phyloP scores from a whole-genome alignment of 2,797 vertebrate species.

The Tenualosa thibaudeaui region DNA sequence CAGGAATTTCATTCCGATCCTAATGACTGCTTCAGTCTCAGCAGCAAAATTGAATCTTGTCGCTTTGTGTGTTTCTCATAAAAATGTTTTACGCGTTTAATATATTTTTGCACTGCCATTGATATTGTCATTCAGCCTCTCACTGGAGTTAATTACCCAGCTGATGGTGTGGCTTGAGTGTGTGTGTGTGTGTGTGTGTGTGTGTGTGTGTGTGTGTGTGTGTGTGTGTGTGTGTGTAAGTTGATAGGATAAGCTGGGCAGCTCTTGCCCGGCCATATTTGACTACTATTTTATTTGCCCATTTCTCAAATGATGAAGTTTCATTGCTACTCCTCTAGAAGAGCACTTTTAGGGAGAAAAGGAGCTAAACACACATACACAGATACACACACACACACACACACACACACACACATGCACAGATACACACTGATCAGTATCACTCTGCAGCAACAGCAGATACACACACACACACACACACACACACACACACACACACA shows the following conservation, averaged over 20 bases:
- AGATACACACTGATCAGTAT: too few relatives aligned
- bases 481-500: too few relatives aligned
- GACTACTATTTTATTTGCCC: background rate
- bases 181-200: background rate
- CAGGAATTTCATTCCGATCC: constrained; percentile 72
- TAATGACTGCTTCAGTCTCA: constrained; percentile 66
- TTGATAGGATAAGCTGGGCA: too few relatives aligned
- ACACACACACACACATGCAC: too few relatives aligned
- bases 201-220: background rate
- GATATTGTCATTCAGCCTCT: background rate
- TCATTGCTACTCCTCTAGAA: background rate
- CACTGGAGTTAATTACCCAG: constrained; percentile 29
- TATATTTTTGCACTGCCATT: background rate
- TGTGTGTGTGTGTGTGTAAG: background rate
- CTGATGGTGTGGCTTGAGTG: background rate
- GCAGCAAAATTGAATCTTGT: constrained; percentile 69
- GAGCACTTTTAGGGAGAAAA: background rate
- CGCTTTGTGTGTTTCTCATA: constrained; percentile 56
- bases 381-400: too few relatives aligned
- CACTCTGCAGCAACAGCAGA: too few relatives aligned
- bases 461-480: too few relatives aligned
- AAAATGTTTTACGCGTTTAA: too few relatives aligned
- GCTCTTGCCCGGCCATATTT: background rate
- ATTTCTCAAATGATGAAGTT: background rate
- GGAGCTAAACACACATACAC: too few relatives aligned